A percentile compares a stretch with the other conserved stretches of the same genome.
Conservation (phyloP, 2,888 invertebrate genomes). For the Lottia gigantea region DNA sequence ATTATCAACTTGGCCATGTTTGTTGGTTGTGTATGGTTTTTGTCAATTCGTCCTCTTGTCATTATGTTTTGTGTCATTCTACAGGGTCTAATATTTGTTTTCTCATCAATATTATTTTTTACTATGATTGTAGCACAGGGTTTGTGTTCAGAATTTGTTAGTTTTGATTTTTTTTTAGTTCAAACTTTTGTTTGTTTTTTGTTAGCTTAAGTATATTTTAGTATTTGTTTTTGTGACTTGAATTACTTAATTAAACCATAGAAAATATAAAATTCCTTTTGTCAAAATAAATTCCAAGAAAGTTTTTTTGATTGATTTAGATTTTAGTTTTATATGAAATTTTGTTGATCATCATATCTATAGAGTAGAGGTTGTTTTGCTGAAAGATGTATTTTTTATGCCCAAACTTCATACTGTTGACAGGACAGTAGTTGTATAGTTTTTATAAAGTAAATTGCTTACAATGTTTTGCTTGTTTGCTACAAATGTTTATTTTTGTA, state of each 20-base stretch:
- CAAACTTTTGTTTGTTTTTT: slow-evolving; percentile 6
- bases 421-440: slow-evolving; percentile 7
- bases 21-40: neutral
- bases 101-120: neutral
- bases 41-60: neutral
- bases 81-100: slow-evolving; percentile 8
- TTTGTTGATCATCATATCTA: slow-evolving; percentile 10
- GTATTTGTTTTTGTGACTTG: no score
- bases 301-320: slow-evolving; percentile 2
- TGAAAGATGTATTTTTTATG: slow-evolving; percentile 6
- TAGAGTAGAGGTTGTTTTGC: neutral
- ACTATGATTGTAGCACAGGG: slow-evolving; percentile 4
- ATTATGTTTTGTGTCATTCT: neutral
- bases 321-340: slow-evolving; percentile 4
- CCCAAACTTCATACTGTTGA: neutral
- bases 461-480: slow-evolving; percentile 7
- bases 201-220: neutral
- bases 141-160: slow-evolving; percentile 3
- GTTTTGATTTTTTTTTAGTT: neutral
- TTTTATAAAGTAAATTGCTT: slow-evolving; percentile 6
- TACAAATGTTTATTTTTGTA: slow-evolving; percentile 11
- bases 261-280: slow-evolving; percentile 3
- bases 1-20: no score
- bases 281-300: slow-evolving; percentile 10
- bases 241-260: no score